Evolutionary conservation across 1,140 invertebrate genomes (phyloP), one percentile per base, ranked within the genome.

Genomic region (Goniozus legneri): DNA sequence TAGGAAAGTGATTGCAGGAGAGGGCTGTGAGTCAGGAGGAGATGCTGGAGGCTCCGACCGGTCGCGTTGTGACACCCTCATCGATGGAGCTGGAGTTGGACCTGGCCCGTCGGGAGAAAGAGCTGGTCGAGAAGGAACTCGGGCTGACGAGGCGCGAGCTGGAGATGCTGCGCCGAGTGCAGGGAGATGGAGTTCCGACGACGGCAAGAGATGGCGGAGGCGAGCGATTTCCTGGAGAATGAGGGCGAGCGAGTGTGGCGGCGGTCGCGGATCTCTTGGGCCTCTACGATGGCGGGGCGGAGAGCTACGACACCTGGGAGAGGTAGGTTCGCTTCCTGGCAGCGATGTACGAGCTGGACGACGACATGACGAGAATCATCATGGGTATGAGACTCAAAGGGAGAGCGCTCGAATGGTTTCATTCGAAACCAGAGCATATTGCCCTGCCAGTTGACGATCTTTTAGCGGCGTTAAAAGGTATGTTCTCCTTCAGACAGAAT

Each of bases 161-260:
- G n/a, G n/a, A n/a, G n/a, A n/a, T n/a, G n/a, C n/a, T n/a, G n/a
- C n/a, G n/a, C n/a, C n/a, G n/a, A n/a, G n/a, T n/a, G n/a, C n/a
- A n/a, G n/a, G n/a, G n/a, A n/a, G n/a, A n/a, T n/a, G n/a, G n/a
- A n/a, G n/a, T n/a, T n/a, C n/a, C n/a, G n/a, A n/a, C n/a, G n/a
- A n/a, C n/a, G n/a, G n/a, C n/a, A n/a, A n/a, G n/a, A n/a, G n/a
- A n/a, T n/a, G n/a, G n/a, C n/a, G n/a, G n/a, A n/a, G n/a, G n/a
- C n/a, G n/a, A n/a, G n/a, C n/a, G n/a, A n/a, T n/a, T n/a, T n/a
- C n/a, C n/a, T n/a, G n/a, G n/a, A n/a, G n/a, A n/a, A n/a, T n/a
- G n/a, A n/a, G n/a, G n/a, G n/a, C n/a, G n/a, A 34, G 18, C 46
- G 51, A 27, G 13, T 14, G 33, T 27, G 24, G 22, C 2, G 13